These are phyloP conservation scores for Acanthococcus lagerstroemiae DNA, from an alignment of 2,888 invertebrate genomes.

Conservation along the genomic window DNA sequence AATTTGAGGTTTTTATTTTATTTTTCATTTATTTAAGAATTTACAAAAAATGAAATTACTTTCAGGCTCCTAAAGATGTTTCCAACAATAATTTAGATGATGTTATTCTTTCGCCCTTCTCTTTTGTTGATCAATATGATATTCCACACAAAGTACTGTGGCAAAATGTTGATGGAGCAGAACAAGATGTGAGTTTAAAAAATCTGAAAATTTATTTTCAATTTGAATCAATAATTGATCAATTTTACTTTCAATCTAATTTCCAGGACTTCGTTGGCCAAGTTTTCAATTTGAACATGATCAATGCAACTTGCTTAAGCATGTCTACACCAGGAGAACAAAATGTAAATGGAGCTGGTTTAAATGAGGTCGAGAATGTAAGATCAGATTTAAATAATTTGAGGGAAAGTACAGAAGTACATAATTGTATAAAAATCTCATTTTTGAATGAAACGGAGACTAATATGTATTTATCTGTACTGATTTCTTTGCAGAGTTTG, in stretches of 20 bases:
- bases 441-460: too few species aligned
- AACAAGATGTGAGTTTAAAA: background rate
- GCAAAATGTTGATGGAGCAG: background rate
- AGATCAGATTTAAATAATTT: background rate
- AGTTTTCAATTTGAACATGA: background rate
- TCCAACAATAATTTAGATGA: background rate
- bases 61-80: background rate
- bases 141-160: background rate
- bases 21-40: background rate
- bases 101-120: background rate
- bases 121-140: background rate
- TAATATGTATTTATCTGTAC: too few species aligned
- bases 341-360: background rate
- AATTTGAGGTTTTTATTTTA: background rate
- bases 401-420: too few species aligned
- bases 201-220: too few species aligned
- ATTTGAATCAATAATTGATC: too few species aligned
- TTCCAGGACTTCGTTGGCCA: background rate
- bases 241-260: too few species aligned
- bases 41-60: background rate
- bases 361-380: background rate
- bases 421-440: too few species aligned
- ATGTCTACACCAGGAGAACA: background rate
- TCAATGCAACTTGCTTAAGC: background rate
- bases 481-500: too few species aligned